Conservation (phyloP, 2,888 invertebrate genomes). For the Macaria notata region DNA sequence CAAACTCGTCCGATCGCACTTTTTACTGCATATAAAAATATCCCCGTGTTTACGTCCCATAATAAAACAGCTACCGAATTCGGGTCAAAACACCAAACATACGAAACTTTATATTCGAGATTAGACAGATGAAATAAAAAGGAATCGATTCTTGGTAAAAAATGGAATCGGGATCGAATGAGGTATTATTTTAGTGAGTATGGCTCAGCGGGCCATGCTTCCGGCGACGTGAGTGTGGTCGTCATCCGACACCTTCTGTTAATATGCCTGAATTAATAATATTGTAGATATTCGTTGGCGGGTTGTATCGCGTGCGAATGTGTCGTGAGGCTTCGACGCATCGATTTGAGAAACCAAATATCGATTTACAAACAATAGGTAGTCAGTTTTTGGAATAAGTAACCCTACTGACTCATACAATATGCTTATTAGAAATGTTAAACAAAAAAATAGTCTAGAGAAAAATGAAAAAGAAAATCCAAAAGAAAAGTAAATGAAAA, state of each 20-base stretch:
- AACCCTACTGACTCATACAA: too few relatives aligned
- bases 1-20: constrained; percentile 42
- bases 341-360: constrained; percentile 65
- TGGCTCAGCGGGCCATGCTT: constrained; percentile 75
- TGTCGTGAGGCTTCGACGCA: constrained; percentile 73
- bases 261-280: constrained; percentile 80
- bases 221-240: constrained; percentile 80
- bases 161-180: constrained; percentile 58
- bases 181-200: constrained; percentile 73
- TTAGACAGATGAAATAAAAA: constrained; percentile 59
- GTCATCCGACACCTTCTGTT: constrained; percentile 75
- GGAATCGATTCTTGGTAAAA: constrained; percentile 58
- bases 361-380: constrained; percentile 58
- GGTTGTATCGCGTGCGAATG: constrained; percentile 76
- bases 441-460: background rate
- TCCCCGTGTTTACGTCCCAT: constrained; percentile 42
- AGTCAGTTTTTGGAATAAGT: background rate
- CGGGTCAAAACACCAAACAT: constrained; percentile 44
- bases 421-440: background rate
- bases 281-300: constrained; percentile 73
- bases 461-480: too few relatives aligned
- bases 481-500: constrained; percentile 17
- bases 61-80: constrained; percentile 44
- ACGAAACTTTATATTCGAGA: constrained; percentile 49
- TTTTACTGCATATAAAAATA: constrained; percentile 61